Evolutionary conservation across 2,888 invertebrate species (phyloP).

Genomic region (Lochmaea crataegi): DNA sequence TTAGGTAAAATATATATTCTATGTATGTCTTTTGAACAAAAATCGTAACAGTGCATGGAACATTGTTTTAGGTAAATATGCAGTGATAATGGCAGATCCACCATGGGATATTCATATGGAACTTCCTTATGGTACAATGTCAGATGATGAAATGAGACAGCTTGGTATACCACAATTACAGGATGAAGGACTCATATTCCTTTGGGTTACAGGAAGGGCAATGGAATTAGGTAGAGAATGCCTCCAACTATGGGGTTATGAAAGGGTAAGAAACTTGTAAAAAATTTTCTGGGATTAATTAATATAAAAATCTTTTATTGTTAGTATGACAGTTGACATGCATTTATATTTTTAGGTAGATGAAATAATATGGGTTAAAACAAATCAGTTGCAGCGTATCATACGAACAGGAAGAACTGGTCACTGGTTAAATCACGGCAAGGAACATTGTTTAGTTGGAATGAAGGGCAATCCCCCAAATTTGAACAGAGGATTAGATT

Average conservation of each 20-base stretch:
- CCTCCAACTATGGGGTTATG: conserved; percentile 96
- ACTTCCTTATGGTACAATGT: conserved; percentile 98
- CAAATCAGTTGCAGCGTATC: conserved; percentile 96
- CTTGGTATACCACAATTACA: conserved; percentile 93
- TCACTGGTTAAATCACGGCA: conserved; percentile 99
- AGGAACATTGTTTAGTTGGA: conserved; percentile 96
- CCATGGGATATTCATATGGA: conserved; percentile 99
- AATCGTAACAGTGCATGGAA: too few relatives aligned
- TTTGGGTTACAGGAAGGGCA: conserved; percentile 98
- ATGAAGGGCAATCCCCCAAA: conserved; percentile 95
- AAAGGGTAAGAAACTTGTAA: conserved; percentile 69
- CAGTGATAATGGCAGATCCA: conserved; percentile 98
- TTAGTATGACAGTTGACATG: too few relatives aligned
- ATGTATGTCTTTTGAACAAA: too few relatives aligned
- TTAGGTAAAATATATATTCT: conserved; percentile 69
- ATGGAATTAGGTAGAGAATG: conserved; percentile 98
- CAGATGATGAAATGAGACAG: conserved; percentile 97
- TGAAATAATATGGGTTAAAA: conserved; percentile 99
- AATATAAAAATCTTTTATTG: too few relatives aligned
- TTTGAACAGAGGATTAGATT: conserved; percentile 93
- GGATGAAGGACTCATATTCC: conserved; percentile 95
- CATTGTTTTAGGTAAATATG: conserved; percentile 82
- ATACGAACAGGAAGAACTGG: conserved; percentile 97
- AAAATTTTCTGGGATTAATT: background rate
- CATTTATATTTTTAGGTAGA: conserved; percentile 70